A percentile compares a stretch with the other conserved stretches of the same genome.
Conservation (phyloP, 2,888 invertebrate species). For the Dichetophora obliterata region DNA sequence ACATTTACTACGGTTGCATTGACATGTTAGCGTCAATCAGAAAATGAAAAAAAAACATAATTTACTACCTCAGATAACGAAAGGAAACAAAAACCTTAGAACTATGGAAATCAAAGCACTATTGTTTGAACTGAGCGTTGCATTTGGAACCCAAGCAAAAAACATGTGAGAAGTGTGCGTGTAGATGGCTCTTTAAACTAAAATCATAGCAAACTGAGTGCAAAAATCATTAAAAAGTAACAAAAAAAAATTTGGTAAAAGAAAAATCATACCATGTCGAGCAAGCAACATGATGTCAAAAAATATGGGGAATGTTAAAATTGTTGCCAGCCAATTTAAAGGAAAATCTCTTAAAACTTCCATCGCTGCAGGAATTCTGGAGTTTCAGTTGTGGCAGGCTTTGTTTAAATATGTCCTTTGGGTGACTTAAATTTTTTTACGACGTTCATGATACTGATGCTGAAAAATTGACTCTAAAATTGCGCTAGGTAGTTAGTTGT, state of each 20-base stretch:
- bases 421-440: conserved; percentile 29
- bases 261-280: neutral
- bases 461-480: neutral
- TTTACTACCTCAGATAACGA: neutral
- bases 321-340: neutral
- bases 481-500: too few species aligned
- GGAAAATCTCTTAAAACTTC: conserved; percentile 6
- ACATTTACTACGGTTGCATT: conserved; percentile 25
- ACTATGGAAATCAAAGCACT: conserved; percentile 22
- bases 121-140: neutral
- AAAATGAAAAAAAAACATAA: conserved; percentile 1
- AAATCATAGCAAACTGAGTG: neutral
- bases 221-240: conserved; percentile 16
- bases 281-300: neutral
- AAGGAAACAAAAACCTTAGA: neutral
- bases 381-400: neutral
- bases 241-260: too few species aligned
- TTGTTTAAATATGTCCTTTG: conserved; percentile 15
- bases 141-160: neutral
- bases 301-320: neutral
- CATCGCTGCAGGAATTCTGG: conserved; percentile 9
- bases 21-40: conserved; percentile 23
- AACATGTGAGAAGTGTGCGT: conserved; percentile 10
- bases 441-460: neutral
- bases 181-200: neutral